phyloP scores from a whole-genome alignment of 2,113 vertebrate species.

The Phylloscopus trochilus region DNA sequence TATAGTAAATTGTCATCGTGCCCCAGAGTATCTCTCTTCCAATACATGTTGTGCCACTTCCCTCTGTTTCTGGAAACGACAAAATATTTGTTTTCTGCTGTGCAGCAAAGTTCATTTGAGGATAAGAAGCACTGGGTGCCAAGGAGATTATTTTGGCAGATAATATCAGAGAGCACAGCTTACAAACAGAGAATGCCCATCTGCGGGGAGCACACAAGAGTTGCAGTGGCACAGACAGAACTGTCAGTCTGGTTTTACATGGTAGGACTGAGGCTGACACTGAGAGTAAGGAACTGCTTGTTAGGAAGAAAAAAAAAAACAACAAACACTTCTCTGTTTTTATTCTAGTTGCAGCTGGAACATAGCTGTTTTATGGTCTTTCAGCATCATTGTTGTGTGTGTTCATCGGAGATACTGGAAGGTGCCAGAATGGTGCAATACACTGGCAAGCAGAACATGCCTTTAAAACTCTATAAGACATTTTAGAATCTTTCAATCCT shows the following conservation, averaged over 20 bases:
- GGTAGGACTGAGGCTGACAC: neutral
- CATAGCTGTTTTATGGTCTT: neutral
- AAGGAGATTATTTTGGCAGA: neutral
- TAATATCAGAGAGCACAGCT: neutral
- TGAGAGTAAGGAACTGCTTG: neutral
- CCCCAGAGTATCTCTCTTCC: neutral
- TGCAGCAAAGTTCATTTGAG: neutral
- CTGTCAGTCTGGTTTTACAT: neutral
- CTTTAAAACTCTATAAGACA: neutral
- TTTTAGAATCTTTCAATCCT: neutral
- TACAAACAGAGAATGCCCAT: neutral
- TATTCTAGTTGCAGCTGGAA: neutral
- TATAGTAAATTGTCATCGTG: neutral
- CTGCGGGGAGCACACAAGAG: neutral
- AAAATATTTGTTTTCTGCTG: neutral
- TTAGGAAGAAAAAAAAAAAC: neutral
- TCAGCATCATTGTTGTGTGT: neutral
- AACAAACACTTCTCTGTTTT: neutral
- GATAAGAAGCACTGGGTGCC: neutral
- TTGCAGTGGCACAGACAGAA: neutral
- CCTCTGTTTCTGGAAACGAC: neutral
- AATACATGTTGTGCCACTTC: neutral
- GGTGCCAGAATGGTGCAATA: neutral
- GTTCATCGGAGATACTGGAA: neutral
- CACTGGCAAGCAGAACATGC: neutral